phyloP scores from a whole-genome alignment of 2,797 vertebrate genomes.

The Thalassophryne amazonica region DNA sequence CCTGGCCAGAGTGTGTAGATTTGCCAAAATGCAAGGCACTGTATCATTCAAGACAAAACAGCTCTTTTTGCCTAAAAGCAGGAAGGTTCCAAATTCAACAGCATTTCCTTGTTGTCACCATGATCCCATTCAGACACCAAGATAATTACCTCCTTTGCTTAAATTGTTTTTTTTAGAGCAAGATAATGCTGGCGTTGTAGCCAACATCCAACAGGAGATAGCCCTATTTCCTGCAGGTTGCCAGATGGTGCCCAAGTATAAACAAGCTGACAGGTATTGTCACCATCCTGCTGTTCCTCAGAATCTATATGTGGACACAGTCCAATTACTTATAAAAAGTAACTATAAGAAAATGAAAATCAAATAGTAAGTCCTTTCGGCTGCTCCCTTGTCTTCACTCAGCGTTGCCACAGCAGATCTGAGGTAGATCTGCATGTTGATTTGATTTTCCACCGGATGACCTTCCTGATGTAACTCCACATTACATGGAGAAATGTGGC shows the following conservation, averaged over 20 bases:
- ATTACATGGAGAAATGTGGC: too few relatives aligned
- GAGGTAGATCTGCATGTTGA: too few relatives aligned
- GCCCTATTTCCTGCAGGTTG: too few relatives aligned
- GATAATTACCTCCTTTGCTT: slow-evolving; percentile 21
- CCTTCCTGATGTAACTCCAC: too few relatives aligned
- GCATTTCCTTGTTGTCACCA: slow-evolving; percentile 31
- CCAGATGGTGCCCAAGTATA: too few relatives aligned
- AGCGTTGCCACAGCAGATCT: too few relatives aligned
- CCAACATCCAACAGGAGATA: not conserved
- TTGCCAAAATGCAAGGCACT: slow-evolving; percentile 50
- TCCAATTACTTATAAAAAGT: too few relatives aligned
- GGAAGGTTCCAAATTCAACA: slow-evolving; percentile 26
- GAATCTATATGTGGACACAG: too few relatives aligned
- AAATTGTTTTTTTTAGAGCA: not conserved
- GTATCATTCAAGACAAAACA: slow-evolving; percentile 54
- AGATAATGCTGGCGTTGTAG: not conserved
- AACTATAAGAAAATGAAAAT: too few relatives aligned
- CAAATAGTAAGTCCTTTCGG: too few relatives aligned
- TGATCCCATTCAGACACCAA: slow-evolving; percentile 27
- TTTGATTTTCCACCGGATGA: too few relatives aligned
- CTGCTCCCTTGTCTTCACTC: too few relatives aligned
- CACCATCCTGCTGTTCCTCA: slow-evolving; percentile 7
- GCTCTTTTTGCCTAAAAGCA: slow-evolving; percentile 45
- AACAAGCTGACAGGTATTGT: slow-evolving; percentile 17
- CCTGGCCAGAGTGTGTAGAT: slow-evolving; percentile 48